Base-by-base conservation (phyloP, 2,888 invertebrate species). In the Boloria euphrosyne region DNA sequence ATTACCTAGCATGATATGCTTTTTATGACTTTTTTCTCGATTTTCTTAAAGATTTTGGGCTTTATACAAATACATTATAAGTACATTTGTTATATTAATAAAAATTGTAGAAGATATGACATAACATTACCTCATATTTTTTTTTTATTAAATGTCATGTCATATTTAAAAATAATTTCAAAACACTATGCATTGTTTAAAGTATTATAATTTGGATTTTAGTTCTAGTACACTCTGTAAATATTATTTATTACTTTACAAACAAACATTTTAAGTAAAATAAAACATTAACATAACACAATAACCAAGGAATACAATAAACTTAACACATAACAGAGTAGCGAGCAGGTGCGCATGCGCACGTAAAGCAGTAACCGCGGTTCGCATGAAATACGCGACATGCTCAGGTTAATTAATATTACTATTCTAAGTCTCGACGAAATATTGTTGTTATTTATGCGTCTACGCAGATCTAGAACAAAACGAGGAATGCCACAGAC, bases 391-490 rank as follows among this genome's bases (percentile, higher is more conserved):
- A 85, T 85, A 86, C 82, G 80, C 79, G 76, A 72, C 79, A 69
- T 63, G 70, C 74, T 69, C 76, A 80, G 79, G 82, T 85, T 86
- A 88, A 90, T 90, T 90, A 90, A 87, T 89, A 86, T 80, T 82
- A 74, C 73, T 76, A 75, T 75, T 76, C 73, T 71, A 70, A 74
- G 75, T 80, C 70, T 47, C 80, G 82, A 80, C 83, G 85, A 89
- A 86, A 87, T 87, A 88, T 86, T 85, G 80, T 84, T 81, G 82
- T 89, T 80, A 89, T 89, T 89, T 87, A 90, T 89, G 83, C 72
- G 85, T 82, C 85, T 85, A 81, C 66, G 58, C 67, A 69, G 66
- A 73, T 71, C 66, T 67, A 68, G 71, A 73, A 73, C 71, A 71
- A 73, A 71, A 71, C 66, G 66, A 71, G 67, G 67, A 66, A 66